Evolutionary conservation across 2,797 vertebrate genomes (phyloP), one percentile per base, ranked within the genome.

Genomic region (Falco biarmicus): DNA sequence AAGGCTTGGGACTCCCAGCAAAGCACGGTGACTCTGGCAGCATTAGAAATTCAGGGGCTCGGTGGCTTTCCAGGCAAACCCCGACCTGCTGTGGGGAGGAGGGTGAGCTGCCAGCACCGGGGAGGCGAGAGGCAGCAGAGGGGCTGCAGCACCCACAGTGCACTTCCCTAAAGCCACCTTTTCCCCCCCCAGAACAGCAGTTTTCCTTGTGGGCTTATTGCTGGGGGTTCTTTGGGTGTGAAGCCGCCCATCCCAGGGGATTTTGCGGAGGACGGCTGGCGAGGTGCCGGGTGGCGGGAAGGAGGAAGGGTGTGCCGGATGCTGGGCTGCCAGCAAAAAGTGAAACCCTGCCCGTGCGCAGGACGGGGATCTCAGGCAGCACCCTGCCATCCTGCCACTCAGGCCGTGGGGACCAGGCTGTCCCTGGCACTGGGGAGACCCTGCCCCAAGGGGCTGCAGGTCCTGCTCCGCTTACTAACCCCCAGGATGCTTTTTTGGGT

Each of bases 131-230:
- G 18, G 48, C 56, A 19, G 15, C 12, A 81, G 60, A 59, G 37
- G 47, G 20, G n/a, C 53, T 5, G 26, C 4, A 1, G 41, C 9
- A 0, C 4, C 41, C 25, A 60, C 5, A 2, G 8, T 15, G 26
- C 3, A 3, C 37, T 65, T 32, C 21, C 47, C 78, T 29, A 61
- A 89, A 68, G 5, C 54, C 2, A 0, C 48, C 31, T 34, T 68
- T 60, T 48, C 39, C 5, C 8, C 32, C 32, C 63, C 26, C 13
- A 28, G 37, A 39, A 6, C 37, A 43, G 34, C 28, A 3, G 43
- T 20, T 51, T 51, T 41, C 43, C 41, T 31, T 3, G 5, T 8
- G 48, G 28, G n/a, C 29, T 45, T 5, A 5, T 16, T 13, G 22
- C 39, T 6, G 2, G 60, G 24, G 22, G 17, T 20, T 26, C 63